Base-by-base conservation (phyloP, 2,888 invertebrate species). In the Athrips mouffetella region DNA sequence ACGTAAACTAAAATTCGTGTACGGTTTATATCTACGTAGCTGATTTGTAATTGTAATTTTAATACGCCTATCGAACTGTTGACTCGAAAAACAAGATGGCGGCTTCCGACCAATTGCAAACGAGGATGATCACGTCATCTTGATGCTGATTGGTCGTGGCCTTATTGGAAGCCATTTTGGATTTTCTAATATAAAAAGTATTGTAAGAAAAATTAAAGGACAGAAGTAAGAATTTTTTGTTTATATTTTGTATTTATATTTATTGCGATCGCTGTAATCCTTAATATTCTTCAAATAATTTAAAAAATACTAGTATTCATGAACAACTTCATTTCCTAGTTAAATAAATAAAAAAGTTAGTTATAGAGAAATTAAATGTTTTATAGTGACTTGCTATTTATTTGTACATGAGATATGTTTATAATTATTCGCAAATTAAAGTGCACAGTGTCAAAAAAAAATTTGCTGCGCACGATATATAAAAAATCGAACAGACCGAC, bases 301-400 rank as follows among this genome's bases (percentile, higher is more conserved):
- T 49, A 40, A 25, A 58, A 47, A 54, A 35, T 18, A 21, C 13
- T 46, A 50, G 35, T 46, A 49, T 54, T 55, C 52, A 53, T 58
- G 48, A 54, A 57, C 54, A 52, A 51, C 51, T 57, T 63, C 2
- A 57, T 57, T 65, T 66, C 52, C 62, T 72, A 73, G 70, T 51
- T 67, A 63, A 66, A 67, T 63, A 8, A 41, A 41, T 45, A 47
- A 65, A 60, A 54, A n/a, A 48, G 15, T 29, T 53, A 59, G 60
- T 59, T 58, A 52, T 42, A 52, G 60, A 58, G 45, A 54, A 57
- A 62, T 62, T 63, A 58, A 70, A 75, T 71, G 73, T 78, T 72
- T 74, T 65, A 45, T 78, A 78, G 68, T 65, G 62, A 69, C 63
- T 68, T 68, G 65, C 54, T 80, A 80, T 80, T 80, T 80, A 79